Evolutionary conservation across 2,888 invertebrate genomes (phyloP).

Genomic region (Ophion slaviceki): DNA sequence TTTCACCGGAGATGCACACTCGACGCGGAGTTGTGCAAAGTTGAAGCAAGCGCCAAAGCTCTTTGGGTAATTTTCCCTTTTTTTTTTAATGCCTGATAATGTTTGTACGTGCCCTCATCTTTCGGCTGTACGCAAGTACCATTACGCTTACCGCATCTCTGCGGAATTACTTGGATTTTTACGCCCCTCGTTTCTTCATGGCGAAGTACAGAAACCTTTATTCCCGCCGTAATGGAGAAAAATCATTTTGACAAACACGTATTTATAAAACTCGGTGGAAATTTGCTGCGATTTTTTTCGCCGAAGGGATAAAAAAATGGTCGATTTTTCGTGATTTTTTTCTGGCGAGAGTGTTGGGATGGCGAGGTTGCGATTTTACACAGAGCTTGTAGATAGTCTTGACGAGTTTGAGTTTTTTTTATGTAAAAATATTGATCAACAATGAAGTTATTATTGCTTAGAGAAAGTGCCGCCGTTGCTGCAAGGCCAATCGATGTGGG

Average conservation of each 20-base stretch:
- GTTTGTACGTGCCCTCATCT: slow-evolving; percentile 46
- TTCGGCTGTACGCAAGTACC: slow-evolving; percentile 2
- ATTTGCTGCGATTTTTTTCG: neutral
- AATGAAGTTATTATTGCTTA: neutral
- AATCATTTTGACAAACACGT: neutral
- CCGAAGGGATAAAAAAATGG: neutral
- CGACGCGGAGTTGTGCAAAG: slow-evolving; percentile 57
- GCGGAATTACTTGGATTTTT: neutral
- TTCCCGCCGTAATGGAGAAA: neutral
- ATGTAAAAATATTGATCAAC: neutral
- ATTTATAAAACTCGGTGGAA: neutral
- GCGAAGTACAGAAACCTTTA: neutral
- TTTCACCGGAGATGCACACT: slow-evolving; percentile 39
- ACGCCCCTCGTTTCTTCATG: neutral
- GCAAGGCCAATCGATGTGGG: neutral
- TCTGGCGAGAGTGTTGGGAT: neutral
- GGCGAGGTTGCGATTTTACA: no score
- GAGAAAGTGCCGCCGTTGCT: neutral
- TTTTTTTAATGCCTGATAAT: slow-evolving; percentile 51
- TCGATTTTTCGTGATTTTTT: neutral
- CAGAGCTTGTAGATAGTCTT: no score
- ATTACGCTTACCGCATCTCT: slow-evolving; percentile 13
- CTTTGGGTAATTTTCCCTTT: slow-evolving; percentile 45
- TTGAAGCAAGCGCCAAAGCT: slow-evolving; percentile 50
- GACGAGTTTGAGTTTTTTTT: neutral